Percentiles rank a stretch among this genome's conserved stretches.
These are phyloP conservation scores for Phrixothrix hirtus DNA, from an alignment of 2,888 invertebrate genomes.

Conservation along the genomic window DNA sequence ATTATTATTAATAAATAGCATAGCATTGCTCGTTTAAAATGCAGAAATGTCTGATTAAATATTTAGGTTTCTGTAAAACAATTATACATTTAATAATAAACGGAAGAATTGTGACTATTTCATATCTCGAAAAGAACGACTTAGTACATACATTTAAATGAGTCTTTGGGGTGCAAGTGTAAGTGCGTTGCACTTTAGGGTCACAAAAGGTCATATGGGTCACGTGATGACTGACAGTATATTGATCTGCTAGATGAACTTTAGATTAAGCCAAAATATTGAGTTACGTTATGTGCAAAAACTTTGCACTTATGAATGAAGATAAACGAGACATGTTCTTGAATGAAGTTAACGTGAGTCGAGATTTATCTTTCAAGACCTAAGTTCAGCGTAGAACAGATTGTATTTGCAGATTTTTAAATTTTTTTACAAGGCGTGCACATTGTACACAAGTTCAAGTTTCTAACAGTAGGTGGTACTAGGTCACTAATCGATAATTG, in stretches of 20 bases:
- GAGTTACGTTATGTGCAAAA: conserved; percentile 12
- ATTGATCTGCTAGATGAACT: conserved; percentile 21
- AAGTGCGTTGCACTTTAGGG: conserved; percentile 38
- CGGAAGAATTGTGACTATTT: not conserved
- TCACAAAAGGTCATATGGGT: conserved; percentile 36
- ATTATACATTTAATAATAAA: not conserved
- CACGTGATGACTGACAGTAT: conserved; percentile 33
- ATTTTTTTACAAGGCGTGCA: too few relatives aligned
- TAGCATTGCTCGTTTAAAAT: not conserved
- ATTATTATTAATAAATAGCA: not conserved
- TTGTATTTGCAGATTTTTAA: too few relatives aligned
- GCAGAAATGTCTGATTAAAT: not conserved
- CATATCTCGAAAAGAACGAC: conserved; percentile 5
- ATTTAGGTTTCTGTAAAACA: not conserved
- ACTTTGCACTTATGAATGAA: too few relatives aligned
- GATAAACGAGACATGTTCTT: too few relatives aligned
- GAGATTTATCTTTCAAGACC: too few relatives aligned
- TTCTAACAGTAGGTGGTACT: too few relatives aligned
- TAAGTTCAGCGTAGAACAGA: too few relatives aligned
- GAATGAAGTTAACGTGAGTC: too few relatives aligned
- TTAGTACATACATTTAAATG: conserved; percentile 14
- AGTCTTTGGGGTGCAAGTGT: conserved; percentile 29
- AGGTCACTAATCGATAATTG: too few relatives aligned
- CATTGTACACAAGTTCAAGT: too few relatives aligned
- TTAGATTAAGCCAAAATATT: conserved; percentile 7